These are phyloP conservation scores for Aleiodes testaceus DNA, from an alignment of 2,888 invertebrate species.

Conservation along the genomic window DNA sequence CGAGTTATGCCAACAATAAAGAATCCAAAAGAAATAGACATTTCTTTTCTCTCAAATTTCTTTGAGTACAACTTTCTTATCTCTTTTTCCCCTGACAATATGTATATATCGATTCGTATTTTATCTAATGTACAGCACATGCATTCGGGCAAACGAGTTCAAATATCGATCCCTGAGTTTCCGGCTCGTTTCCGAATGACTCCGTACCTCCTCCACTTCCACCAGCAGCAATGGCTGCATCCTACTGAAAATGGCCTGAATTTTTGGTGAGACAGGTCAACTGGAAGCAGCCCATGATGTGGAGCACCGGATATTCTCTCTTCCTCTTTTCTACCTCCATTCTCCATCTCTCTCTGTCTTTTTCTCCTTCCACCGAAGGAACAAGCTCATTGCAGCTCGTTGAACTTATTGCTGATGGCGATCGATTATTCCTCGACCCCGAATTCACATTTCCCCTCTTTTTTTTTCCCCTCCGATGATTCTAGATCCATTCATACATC, in stretches of 20 bases:
- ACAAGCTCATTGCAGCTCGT: slow-evolving; percentile 40
- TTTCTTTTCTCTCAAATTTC: no score
- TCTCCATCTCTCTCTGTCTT: slow-evolving; percentile 17
- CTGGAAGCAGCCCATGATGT: slow-evolving; percentile 53
- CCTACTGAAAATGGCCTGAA: slow-evolving; percentile 51
- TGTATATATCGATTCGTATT: slow-evolving; percentile 19
- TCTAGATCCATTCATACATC: background rate
- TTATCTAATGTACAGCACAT: slow-evolving; percentile 26
- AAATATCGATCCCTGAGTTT: slow-evolving; percentile 52
- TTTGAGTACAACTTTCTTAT: no score
- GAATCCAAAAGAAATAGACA: no score
- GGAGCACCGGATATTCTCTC: slow-evolving; percentile 46
- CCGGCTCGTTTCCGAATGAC: slow-evolving; percentile 51
- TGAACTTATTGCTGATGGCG: slow-evolving; percentile 46
- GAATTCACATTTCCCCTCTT: slow-evolving; percentile 33
- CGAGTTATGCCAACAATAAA: no score
- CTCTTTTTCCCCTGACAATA: background rate
- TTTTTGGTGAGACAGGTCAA: slow-evolving; percentile 58
- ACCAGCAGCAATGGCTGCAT: background rate
- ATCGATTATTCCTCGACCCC: slow-evolving; percentile 37
- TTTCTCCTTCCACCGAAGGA: slow-evolving; percentile 28
- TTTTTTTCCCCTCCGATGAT: background rate
- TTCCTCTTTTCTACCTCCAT: slow-evolving; percentile 23
- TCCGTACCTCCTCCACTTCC: slow-evolving; percentile 21
- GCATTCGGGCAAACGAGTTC: slow-evolving; percentile 41